Conservation (phyloP, 2,888 invertebrate genomes). For the Coelinius sp. region DNA sequence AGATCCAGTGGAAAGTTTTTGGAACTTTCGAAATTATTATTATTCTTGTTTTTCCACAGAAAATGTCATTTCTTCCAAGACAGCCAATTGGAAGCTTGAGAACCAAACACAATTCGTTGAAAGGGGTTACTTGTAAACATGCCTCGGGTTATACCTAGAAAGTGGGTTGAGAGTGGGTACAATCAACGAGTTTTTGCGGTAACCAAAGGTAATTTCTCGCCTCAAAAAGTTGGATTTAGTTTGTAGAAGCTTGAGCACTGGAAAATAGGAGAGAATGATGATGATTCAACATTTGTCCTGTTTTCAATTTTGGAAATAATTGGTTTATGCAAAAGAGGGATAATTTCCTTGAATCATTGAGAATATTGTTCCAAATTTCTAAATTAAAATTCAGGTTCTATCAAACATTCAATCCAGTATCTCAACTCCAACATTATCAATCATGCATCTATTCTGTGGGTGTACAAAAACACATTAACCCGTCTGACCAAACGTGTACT, state of each 20-base stretch:
- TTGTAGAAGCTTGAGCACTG: neutral
- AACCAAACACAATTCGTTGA: slow-evolving; percentile 10
- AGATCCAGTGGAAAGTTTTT: neutral
- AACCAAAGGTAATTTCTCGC: neutral
- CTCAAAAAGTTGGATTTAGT: neutral
- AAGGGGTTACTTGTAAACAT: slow-evolving; percentile 11
- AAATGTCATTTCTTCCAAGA: neutral
- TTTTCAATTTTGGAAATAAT: too few relatives aligned
- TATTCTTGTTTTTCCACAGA: neutral
- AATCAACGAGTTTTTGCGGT: slow-evolving; percentile 10
- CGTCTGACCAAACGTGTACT: slow-evolving; percentile 6
- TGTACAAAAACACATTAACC: neutral
- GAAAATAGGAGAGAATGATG: neutral
- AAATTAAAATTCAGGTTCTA: neutral
- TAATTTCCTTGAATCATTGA: neutral
- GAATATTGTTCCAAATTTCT: neutral
- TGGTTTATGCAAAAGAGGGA: too few relatives aligned
- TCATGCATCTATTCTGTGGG: neutral
- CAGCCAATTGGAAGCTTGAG: slow-evolving; percentile 9
- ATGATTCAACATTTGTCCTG: too few relatives aligned
- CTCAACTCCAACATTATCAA: neutral
- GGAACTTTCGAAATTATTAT: neutral
- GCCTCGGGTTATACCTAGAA: slow-evolving; percentile 6
- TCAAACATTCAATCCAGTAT: neutral
- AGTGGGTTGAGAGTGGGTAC: slow-evolving; percentile 10